Base-by-base conservation (phyloP, 2,888 invertebrate species). In the Therioaphis trifolii region DNA sequence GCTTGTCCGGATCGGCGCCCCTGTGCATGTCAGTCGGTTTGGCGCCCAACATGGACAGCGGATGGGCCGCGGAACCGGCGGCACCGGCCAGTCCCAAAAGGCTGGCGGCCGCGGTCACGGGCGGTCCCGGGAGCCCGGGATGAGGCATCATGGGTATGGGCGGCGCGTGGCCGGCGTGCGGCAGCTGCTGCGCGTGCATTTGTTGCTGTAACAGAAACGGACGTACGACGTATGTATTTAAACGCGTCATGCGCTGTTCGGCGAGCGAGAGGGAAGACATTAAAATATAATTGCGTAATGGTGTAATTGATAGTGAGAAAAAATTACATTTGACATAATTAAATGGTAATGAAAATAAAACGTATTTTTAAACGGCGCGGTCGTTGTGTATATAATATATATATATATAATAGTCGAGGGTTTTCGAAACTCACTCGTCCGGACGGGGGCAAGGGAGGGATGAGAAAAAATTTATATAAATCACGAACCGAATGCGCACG, bases 141-240 rank as follows among this genome's bases (percentile, higher is more conserved):
- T 93, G 93, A 63, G 92, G 85, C 89, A 92, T 92, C 90, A 94
- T 92, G 71, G 92, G 92, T 85, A 92, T 89, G n/a, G 94, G 93
- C 63, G 93, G 93, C 77, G 94, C 93, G 87, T 87, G 89, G 86
- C 88, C 88, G 35, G 88, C 89, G 86, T 90, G 90, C n/a, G 89
- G 89, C 87, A 91, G 87, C 89, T 95, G 96, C 87, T 96, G 96
- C 52, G 95, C 96, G 89, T 96, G 96, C 95, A 96, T 96, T 90
- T 96, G 96, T 90, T 96, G 96, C 89, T 96, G 91, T n/a, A 85
- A 84, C 55, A 63, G 46, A 79, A 71, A 77, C 40, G 14, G 52
- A 77, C 35, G 35, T 21, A 66, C 4, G 15, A 21, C 46, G 35
- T 49, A 49, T 66, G 21, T 77, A 66, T 29, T 29, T 63, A 21